Evolutionary conservation across 2,113 vertebrate genomes (phyloP).

Genomic region (Otis tarda): DNA sequence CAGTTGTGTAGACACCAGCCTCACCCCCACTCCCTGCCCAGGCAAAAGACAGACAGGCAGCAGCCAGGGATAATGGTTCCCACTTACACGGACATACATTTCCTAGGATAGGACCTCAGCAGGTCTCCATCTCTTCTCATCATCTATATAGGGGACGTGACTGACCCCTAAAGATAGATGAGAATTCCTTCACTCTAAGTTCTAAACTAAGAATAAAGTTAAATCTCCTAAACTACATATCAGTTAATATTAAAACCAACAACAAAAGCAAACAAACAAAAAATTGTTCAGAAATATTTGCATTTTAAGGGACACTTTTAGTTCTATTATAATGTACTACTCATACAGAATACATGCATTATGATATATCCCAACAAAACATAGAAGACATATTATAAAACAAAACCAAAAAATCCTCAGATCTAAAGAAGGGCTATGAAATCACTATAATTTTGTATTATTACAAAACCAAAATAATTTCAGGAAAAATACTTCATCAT

Average conservation of each 20-base stretch:
- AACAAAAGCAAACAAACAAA: not conserved
- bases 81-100: not conserved
- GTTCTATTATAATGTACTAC: not conserved
- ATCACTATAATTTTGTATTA: not conserved
- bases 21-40: accelerated
- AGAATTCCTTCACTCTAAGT: not conserved
- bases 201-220: not conserved
- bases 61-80: not conserved
- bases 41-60: not conserved
- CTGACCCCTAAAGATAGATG: not conserved
- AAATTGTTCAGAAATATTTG: not conserved
- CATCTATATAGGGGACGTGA: not conserved
- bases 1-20: not conserved
- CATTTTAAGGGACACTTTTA: not conserved
- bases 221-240: not conserved
- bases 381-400: too few species aligned
- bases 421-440: not conserved
- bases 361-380: not conserved
- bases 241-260: not conserved
- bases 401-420: not conserved
- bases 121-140: not conserved
- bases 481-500: not conserved
- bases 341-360: not conserved
- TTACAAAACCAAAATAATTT: not conserved
- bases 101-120: not conserved